These are phyloP conservation scores for Limnephilus rhombicus DNA, from an alignment of 2,888 invertebrate genomes.

Conservation along the genomic window DNA sequence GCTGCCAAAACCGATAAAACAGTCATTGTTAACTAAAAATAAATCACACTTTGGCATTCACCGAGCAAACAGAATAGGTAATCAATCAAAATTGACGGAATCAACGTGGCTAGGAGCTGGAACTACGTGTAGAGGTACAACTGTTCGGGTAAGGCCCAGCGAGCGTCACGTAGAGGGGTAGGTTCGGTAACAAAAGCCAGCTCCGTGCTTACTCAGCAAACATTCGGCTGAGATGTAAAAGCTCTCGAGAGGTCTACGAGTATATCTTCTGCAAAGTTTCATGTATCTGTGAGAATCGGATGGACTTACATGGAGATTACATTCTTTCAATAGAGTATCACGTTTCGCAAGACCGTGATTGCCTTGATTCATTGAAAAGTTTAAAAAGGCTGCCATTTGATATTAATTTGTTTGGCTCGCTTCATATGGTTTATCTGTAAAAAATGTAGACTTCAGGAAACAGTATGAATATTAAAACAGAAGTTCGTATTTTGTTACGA, in stretches of 20 bases:
- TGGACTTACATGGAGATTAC: slow-evolving; percentile 15
- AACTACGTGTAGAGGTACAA: background rate
- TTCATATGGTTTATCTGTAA: background rate
- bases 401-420: background rate
- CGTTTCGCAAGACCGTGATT: slow-evolving; percentile 17
- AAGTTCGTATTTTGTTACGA: background rate
- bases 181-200: slow-evolving; percentile 31
- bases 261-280: slow-evolving; percentile 27
- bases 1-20: slow-evolving; percentile 15
- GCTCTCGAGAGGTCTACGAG: slow-evolving; percentile 16
- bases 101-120: slow-evolving; percentile 25
- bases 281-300: slow-evolving; percentile 17
- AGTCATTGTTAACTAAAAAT: slow-evolving; percentile 33
- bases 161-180: slow-evolving; percentile 41
- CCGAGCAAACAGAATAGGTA: slow-evolving; percentile 28
- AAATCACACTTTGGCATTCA: slow-evolving; percentile 39
- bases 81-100: slow-evolving; percentile 44
- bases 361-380: slow-evolving; percentile 7
- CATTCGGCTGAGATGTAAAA: slow-evolving; percentile 31
- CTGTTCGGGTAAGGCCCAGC: background rate
- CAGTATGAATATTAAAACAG: background rate
- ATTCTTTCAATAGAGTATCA: slow-evolving; percentile 20
- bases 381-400: background rate
- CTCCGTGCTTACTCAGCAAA: slow-evolving; percentile 42
- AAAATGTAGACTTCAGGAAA: background rate